Base-by-base conservation (phyloP, 2,888 invertebrate species). In the Empis stercorea region DNA sequence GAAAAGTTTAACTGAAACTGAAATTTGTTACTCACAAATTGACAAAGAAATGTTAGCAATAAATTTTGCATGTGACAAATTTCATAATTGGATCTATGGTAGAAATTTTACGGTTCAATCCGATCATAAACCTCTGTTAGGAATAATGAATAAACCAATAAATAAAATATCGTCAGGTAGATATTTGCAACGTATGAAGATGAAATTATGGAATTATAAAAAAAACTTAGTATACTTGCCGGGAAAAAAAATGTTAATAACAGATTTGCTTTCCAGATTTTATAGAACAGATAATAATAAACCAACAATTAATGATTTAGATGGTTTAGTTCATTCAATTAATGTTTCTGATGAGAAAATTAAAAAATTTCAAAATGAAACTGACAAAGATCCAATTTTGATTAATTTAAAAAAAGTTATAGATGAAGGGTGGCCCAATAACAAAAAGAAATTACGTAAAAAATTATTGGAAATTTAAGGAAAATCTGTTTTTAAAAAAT, bases 21-120 rank as follows among this genome's bases (percentile, higher is more conserved):
- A 36, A 14, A 14, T 9, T 4, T 7, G 36, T 14, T 36, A 36
- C 15, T 4, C 14, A 6, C 36, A 36, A 36, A 14, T 36, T 36
- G 36, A 36, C 5, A 36, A 36, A 36, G 36, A 36, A 14, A 36
- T 36, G 36, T 15, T 36, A 14, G 36, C 14, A 4, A 37, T 44
- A 2, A 10, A 10, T n/a, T 44, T 14, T 44, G 44, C 15, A 20
- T 44, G 44, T 36, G 20, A 44, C 10, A 36, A 37, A 36, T 44
- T 44, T 44, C 36, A 44, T 14, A 34, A 44, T 13, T 44, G 20
- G 23, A 37, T 44, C 13, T 45, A 45, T 45, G 39, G 45, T 30
- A 13, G 23, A 14, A 45, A 39, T 37, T 13, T 45, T 10, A 37
- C 15, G 11, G 20, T 45, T 6, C 27, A 44, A 38, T 38, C 30